These are phyloP conservation scores for Holacanthus passer DNA, from an alignment of 2,113 vertebrate genomes.

Conservation along the genomic window DNA sequence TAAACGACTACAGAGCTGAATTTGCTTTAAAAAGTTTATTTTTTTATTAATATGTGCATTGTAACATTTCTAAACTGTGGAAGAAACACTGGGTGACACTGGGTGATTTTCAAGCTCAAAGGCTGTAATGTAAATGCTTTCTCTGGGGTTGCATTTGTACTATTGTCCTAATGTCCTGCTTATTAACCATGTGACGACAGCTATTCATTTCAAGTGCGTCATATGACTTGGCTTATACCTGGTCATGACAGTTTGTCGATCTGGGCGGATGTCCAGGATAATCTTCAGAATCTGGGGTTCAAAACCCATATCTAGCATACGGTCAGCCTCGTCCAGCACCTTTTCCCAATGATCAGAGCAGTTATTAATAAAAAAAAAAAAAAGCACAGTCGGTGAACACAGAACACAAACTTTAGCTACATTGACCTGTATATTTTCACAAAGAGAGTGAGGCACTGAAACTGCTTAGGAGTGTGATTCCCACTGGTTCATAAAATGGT, in stretches of 20 bases:
- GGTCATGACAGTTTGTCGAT: constrained; percentile 97
- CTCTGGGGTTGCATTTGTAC: not conserved
- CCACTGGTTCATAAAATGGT: not conserved
- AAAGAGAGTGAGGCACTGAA: not conserved
- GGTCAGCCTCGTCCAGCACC: constrained; percentile 98
- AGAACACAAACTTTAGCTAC: not conserved
- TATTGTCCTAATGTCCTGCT: not conserved
- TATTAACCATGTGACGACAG: not conserved
- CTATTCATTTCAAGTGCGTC: not conserved
- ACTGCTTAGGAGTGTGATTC: not conserved
- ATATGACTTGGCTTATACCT: constrained; percentile 83
- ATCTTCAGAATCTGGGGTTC: constrained; percentile 99
- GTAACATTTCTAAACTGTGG: too few relatives aligned
- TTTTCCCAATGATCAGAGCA: constrained; percentile 60
- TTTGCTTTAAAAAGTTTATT: not conserved
- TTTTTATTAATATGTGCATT: too few relatives aligned
- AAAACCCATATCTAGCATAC: constrained; percentile 99
- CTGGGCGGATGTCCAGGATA: constrained; percentile 94
- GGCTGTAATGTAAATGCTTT: not conserved
- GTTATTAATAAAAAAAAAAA: not conserved
- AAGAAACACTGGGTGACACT: not conserved
- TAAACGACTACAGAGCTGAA: not conserved
- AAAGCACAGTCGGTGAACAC: not conserved
- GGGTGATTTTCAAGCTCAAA: not conserved
- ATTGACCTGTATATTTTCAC: too few relatives aligned